These are phyloP conservation scores for Microtus montanus DNA, from an alignment of 2,113 vertebrate genomes.

Conservation along the genomic window DNA sequence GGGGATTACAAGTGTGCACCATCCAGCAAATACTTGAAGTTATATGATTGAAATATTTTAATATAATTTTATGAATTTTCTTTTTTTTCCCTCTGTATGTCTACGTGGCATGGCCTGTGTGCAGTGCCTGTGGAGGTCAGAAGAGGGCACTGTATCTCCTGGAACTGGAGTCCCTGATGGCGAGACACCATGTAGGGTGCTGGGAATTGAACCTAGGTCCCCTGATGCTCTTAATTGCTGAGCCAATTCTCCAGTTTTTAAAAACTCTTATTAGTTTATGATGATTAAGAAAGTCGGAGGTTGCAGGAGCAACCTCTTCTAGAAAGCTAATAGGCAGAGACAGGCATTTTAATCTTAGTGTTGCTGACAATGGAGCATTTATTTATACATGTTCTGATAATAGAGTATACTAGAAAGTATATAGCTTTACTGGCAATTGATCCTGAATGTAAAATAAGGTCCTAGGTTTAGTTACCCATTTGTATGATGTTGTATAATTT, in stretches of 20 bases:
- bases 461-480: not conserved
- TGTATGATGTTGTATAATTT: not conserved
- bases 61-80: not conserved
- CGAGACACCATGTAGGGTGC: not conserved
- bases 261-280: not conserved
- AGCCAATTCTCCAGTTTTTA: not conserved
- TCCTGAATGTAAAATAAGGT: not conserved
- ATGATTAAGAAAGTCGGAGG: not conserved
- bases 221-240: not conserved
- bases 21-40: too few relatives aligned
- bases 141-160: not conserved
- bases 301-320: not conserved
- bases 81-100: not conserved
- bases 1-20: too few relatives aligned
- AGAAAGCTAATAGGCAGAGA: not conserved
- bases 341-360: not conserved
- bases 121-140: not conserved
- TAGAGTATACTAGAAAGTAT: not conserved
- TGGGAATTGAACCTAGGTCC: not conserved
- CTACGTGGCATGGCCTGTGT: not conserved
- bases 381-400: rapidly evolving
- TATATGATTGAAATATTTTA: not conserved
- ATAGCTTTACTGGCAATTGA: not conserved
- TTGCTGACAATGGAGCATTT: not conserved
- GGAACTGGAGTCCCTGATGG: not conserved